Base-by-base conservation (phyloP, 1,140 invertebrate genomes). In the Gonatopus flavifemur region DNA sequence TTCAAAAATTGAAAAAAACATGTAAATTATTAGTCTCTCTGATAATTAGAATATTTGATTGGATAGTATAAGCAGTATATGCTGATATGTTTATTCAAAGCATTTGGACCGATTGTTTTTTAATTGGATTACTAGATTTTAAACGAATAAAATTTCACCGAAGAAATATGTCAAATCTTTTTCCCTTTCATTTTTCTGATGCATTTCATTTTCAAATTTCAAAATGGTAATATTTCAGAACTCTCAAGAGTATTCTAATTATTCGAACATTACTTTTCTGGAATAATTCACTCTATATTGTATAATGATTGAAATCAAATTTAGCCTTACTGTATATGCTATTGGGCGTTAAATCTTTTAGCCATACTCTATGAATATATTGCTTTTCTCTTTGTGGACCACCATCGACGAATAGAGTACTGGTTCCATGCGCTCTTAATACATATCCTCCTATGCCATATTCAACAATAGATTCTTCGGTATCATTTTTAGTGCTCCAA, bases 401-500 rank as follows among this genome's bases (percentile, higher is more conserved):
- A 8, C 89, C 89, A 77, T 96, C 93, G 0, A 86, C 77, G 75
- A 97, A 96, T 15, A 83, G 59, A 2, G 71, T 84, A 10, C 82
- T 80, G 39, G 55, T 78, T 25, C 92, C 93, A 10, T 56, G 57
- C 0, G 81, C 84, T 38, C 62, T 71, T 21, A 82, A 58, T 32
- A 80, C 72, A 39, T 87, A 75, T 12, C 73, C 80, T 12, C 69
- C 75, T 30, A 83, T 81, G 1, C 91, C 91, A 78, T 89, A 96
- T 67, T 91, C 83, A 15, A 93, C 91, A 22, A 85, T 57, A 0
- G 90, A 87, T 61, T 82, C 76, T 21, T 81, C 60, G 3, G 92
- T 88, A 56, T 86, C 73, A 58, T 86, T 82, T 53, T 84, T 82
- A 22, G 94, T 97, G 1, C 86, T 88, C 94, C 94, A 98, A 43